Evolutionary conservation across 2,797 vertebrate species (phyloP), one percentile per base, ranked within the genome.

Genomic region (Hippoglossus hippoglossus): DNA sequence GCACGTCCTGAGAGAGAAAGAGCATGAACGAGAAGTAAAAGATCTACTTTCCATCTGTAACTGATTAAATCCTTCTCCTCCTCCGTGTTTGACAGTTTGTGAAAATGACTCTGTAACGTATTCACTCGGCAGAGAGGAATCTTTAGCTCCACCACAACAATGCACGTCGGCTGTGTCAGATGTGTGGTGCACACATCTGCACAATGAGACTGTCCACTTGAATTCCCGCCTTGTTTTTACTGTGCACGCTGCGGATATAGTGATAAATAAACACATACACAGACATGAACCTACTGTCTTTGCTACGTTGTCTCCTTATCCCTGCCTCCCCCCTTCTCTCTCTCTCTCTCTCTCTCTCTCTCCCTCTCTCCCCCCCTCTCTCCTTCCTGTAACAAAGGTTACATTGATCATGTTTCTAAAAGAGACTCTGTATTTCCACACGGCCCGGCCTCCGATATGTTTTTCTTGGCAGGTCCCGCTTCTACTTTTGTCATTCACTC

Each of bases 41-140:
- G 81, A 91, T 88, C 83, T 73, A 86, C 68, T 81, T 94, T 93
- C 96, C 96, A 97, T 98, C 96, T 97, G 96, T 93, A 93, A 96
- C 95, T 95, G 93, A 96, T 97, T 96, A 96, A 77, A 75, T 91
- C 93, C 90, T 93, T 94, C 95, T 96, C 94, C 15, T 46, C 44
- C 44, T 93, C 93, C 88, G 89, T 89, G 91, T 86, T 71, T 87
- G 87, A 90, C 89, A 88, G 79, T 82, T 83, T 87, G 78, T 75
- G 79, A 83, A 88, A 89, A 88, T 58, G 63, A 74, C 71, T 68
- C 75, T 74, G 49, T 44, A 77, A 84, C 84, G 73, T 77, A 76
- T 86, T 86, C 73, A 8, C 57, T 59, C 39, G 41, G n/a, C 72
- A 53, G 57, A 63, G 24, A 74, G 67, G 53, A 74, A 67, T 58